Conservation (phyloP, 2,797 vertebrate species). For the Enteromius unitaeniatus region DNA sequence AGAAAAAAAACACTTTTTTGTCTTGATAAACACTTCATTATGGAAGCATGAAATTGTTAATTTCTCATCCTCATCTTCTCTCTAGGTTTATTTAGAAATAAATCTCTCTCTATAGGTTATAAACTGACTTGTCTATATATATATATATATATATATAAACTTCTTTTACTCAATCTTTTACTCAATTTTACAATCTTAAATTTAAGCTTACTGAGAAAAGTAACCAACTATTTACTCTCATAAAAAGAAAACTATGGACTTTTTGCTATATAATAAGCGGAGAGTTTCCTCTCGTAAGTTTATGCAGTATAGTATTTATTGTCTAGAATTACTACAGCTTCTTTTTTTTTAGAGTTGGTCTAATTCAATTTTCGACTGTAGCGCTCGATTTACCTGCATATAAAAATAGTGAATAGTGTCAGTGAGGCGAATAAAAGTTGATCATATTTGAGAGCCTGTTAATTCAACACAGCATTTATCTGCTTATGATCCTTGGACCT, state of each 20-base stretch:
- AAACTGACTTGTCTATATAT: not conserved
- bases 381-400: conserved; percentile 47
- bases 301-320: not conserved
- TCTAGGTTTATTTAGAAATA: not conserved
- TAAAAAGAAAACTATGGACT: not conserved
- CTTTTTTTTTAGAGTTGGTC: conserved; percentile 34
- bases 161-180: not conserved
- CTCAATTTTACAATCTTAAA: not conserved
- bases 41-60: not conserved
- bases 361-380: conserved; percentile 66
- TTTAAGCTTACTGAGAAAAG: not conserved
- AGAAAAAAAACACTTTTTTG: not conserved
- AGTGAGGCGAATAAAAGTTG: not conserved
- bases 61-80: not conserved
- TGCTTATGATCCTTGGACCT: not conserved
- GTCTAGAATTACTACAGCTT: not conserved
- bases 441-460: not conserved
- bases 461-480: conserved; percentile 1
- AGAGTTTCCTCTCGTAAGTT: not conserved
- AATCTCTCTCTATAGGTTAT: not conserved
- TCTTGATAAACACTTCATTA: not conserved
- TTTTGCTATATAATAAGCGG: not conserved
- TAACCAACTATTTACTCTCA: not conserved
- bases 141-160: not conserved
- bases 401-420: not conserved